These are phyloP conservation scores for Heliothis peltigera DNA, from an alignment of 2,888 invertebrate species.

Conservation along the genomic window DNA sequence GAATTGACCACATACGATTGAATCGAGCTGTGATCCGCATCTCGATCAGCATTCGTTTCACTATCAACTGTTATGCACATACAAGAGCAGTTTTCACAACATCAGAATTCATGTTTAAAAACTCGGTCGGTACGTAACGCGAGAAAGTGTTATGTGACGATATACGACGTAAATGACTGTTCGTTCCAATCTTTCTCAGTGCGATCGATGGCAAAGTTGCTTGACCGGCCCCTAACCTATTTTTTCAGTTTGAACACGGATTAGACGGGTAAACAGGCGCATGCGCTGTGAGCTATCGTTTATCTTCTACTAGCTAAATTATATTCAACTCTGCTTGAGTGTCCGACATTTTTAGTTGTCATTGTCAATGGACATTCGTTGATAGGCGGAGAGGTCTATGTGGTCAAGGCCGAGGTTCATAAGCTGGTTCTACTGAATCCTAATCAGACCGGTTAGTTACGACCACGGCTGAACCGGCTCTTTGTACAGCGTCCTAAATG, in stretches of 20 bases:
- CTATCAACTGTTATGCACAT: conserved; percentile 24
- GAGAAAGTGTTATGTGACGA: conserved; percentile 56
- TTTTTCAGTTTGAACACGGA: conserved; percentile 77
- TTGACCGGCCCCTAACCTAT: conserved; percentile 80
- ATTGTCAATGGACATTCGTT: conserved; percentile 51
- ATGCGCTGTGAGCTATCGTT: conserved; percentile 66
- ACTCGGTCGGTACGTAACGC: conserved; percentile 29
- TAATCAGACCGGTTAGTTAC: conserved; percentile 54
- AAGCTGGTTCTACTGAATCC: conserved; percentile 62
- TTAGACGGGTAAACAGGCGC: conserved; percentile 76
- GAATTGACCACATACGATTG: not conserved
- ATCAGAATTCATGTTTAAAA: conserved; percentile 42
- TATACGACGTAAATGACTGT: conserved; percentile 52
- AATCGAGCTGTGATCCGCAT: conserved; percentile 9
- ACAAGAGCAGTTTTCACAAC: conserved; percentile 44
- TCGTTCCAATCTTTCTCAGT: conserved; percentile 40
- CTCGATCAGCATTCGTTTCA: conserved; percentile 22
- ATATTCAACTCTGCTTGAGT: conserved; percentile 62
- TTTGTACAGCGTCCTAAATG: conserved; percentile 49
- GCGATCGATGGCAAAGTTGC: conserved; percentile 76
- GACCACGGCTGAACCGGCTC: conserved; percentile 52
- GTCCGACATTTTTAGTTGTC: conserved; percentile 37
- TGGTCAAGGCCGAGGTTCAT: conserved; percentile 33
- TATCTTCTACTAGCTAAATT: conserved; percentile 59
- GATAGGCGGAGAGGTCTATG: conserved; percentile 33